Evolutionary conservation across 2,797 vertebrate species (phyloP), one percentile per base, ranked within the genome.

Genomic region (Parauchenoglanis punctatus): DNA sequence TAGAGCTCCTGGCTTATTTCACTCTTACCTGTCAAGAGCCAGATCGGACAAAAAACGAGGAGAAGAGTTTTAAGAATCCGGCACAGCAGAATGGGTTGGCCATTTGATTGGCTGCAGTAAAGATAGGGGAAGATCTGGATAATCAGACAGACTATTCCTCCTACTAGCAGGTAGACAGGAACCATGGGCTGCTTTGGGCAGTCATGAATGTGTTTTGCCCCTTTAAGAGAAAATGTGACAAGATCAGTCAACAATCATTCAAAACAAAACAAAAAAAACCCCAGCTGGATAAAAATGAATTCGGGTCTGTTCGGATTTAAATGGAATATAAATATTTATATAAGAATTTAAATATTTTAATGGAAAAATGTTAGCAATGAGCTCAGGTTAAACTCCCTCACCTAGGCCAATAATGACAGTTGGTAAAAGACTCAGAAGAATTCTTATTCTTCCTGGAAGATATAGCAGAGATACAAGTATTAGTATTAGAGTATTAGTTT

Each of bases 121-220:
- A 73, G 5, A n/a, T 2, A 63, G 4, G 83, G 56, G 12, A 81
- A n/a, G 8, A 81, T 81, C 67, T 81, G 87, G 58, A 96, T 72
- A 81, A 91, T 0, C 81, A 96, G 5, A 46, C 90, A 31, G 12
- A 93, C 94, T 3, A 91, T 85, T 10, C 96, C 96, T 77, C n/a
- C 8, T 31, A 96, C 95, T 13, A 96, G 91, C 90, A 96, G 54
- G 67, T 96, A 96, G 90, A 96, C 91, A 87, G 96, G 96, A 90
- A 96, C 95, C 87, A 86, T 92, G 86, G 0, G 88, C 91, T 96
- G 83, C 5, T 77, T 88, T 0, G 95, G 94, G 87, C 96, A 96
- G 23, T 96, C 93, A 0, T 94, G 0, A 59, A 96, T 89, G 54
- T 96, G 73, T 1, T 89, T n/a, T 0, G 90, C 70, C 23, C 95